A percentile compares a stretch with the other conserved stretches of the same genome.
phyloP scores from a whole-genome alignment of 2,797 vertebrate genomes.

The Cichlasoma orientale region DNA sequence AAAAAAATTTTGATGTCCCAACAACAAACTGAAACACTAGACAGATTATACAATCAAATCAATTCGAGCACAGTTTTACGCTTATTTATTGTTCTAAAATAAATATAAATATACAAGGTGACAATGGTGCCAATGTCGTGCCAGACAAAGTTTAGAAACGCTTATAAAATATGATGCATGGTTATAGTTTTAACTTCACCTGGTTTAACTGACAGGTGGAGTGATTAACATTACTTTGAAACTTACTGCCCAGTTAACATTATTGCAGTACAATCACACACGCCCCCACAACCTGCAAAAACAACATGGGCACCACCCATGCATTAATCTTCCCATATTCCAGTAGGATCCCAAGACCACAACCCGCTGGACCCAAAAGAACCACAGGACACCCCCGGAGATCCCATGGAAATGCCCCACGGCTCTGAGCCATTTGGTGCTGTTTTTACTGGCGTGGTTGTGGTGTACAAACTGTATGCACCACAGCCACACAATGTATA shows the following conservation, averaged over 20 bases:
- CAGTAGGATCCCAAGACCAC: fast-evolving
- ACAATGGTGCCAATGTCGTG: fast-evolving
- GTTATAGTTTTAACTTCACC: no score
- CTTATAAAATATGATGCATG: no score
- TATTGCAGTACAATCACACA: neutral
- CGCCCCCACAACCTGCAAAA: fast-evolving
- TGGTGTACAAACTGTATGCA: no score
- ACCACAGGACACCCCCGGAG: neutral
- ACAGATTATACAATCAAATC: neutral
- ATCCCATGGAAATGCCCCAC: no score
- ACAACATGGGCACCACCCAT: fast-evolving
- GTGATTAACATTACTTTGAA: neutral
- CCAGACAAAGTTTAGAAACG: no score
- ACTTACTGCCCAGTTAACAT: neutral
- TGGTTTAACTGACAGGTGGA: neutral
- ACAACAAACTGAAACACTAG: neutral
- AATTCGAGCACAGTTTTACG: neutral
- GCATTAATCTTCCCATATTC: neutral
- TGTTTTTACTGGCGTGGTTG: no score
- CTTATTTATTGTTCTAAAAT: neutral
- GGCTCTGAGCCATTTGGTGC: no score
- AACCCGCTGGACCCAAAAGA: neutral
- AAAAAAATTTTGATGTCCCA: fast-evolving
- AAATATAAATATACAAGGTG: neutral
- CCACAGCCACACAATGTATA: no score